phyloP scores from a whole-genome alignment of 2,797 vertebrate genomes.

The Anguilla anguilla region DNA sequence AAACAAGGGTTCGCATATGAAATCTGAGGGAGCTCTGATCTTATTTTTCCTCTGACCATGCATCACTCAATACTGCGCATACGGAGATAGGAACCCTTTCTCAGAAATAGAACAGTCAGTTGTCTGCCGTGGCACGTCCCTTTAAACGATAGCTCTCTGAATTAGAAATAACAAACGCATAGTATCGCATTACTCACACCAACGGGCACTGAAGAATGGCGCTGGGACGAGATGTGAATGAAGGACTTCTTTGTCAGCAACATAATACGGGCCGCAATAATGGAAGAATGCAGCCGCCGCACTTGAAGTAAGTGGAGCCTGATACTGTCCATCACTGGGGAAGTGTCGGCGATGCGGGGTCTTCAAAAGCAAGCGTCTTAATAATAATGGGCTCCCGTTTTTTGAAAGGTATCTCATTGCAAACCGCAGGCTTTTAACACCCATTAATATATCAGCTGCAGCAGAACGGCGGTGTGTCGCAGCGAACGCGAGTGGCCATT shows the following conservation, averaged over 20 bases:
- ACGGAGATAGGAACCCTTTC: neutral
- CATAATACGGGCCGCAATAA: slow-evolving; percentile 32
- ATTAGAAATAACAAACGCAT: slow-evolving; percentile 30
- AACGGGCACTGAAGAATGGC: slow-evolving; percentile 30
- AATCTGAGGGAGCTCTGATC: slow-evolving; percentile 22
- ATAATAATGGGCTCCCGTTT: slow-evolving; percentile 40
- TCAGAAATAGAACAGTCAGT: neutral
- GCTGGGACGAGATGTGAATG: slow-evolving; percentile 36
- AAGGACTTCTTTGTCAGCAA: slow-evolving; percentile 33
- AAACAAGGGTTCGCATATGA: slow-evolving; percentile 34
- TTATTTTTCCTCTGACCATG: neutral
- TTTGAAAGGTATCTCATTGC: slow-evolving; percentile 47
- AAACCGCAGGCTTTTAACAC: slow-evolving; percentile 42
- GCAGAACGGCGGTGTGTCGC: neutral
- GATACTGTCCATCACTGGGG: slow-evolving; percentile 35
- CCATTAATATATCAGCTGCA: slow-evolving; percentile 30
- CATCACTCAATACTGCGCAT: neutral
- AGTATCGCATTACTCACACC: slow-evolving; percentile 41
- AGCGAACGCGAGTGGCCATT: neutral
- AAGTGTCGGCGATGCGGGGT: slow-evolving; percentile 31
- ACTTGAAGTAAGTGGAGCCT: slow-evolving; percentile 19
- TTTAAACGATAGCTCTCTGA: slow-evolving; percentile 26
- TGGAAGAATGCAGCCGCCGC: slow-evolving; percentile 35
- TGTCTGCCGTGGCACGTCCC: neutral
- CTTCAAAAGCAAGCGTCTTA: slow-evolving; percentile 42